Evolutionary conservation across 2,888 invertebrate genomes (phyloP).

Genomic region (Caenorhabditis parvicauda): DNA sequence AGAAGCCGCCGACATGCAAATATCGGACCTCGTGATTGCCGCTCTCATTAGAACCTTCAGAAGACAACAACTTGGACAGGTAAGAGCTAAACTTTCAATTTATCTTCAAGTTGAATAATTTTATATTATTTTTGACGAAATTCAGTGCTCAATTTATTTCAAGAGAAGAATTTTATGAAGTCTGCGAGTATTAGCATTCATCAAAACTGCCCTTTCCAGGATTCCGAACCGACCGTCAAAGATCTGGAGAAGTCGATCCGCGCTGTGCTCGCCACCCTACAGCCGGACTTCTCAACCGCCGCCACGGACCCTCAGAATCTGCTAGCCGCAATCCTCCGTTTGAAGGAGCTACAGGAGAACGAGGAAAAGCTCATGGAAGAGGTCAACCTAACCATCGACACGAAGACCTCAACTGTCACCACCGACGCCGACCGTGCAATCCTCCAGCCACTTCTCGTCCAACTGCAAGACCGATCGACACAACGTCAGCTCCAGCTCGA

Average conservation of each 20-base stretch:
- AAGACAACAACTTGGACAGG: conserved; percentile 44
- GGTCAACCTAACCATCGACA: too few species aligned
- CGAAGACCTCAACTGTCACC: conserved; percentile 22
- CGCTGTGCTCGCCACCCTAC: conserved; percentile 14
- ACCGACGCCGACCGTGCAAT: conserved; percentile 21
- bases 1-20: conserved; percentile 50
- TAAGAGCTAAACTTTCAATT: conserved; percentile 9
- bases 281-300: too few species aligned
- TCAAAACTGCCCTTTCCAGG: too few species aligned
- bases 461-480: conserved; percentile 15
- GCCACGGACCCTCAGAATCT: conserved; percentile 15
- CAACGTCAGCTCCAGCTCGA: conserved; percentile 17
- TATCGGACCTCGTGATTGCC: conserved; percentile 42
- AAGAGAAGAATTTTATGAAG: background rate
- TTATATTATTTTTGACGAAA: background rate
- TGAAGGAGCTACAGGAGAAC: conserved; percentile 32
- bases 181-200: background rate
- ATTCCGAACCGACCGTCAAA: conserved; percentile 35
- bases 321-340: conserved; percentile 30
- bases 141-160: background rate
- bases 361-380: conserved; percentile 38
- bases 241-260: conserved; percentile 29
- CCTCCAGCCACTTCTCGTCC: conserved; percentile 21
- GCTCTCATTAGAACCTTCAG: conserved; percentile 35
- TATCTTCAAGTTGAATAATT: background rate